Evolutionary conservation across 1,140 invertebrate species (phyloP).

Genomic region (Spodoptera frugiperda): DNA sequence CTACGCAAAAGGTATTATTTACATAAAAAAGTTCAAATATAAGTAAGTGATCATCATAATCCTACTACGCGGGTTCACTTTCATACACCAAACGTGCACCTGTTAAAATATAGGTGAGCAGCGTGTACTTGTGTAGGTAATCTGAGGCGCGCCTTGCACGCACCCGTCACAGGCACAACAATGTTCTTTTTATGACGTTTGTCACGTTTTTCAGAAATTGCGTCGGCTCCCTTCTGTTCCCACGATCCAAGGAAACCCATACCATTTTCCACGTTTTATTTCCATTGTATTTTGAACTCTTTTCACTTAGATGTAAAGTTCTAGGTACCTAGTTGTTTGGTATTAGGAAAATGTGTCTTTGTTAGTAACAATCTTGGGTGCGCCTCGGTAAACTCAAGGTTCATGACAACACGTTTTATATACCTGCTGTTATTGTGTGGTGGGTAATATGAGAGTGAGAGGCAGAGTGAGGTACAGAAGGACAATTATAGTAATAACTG

Average conservation of each 20-base stretch:
- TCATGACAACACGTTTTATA: constrained; percentile 50
- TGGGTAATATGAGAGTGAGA: constrained; percentile 25
- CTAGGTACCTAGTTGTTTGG: constrained; percentile 27
- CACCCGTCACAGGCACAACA: constrained; percentile 41
- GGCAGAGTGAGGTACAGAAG: background rate
- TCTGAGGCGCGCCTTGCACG: constrained; percentile 15
- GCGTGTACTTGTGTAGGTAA: constrained; percentile 15
- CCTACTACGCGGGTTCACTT: background rate
- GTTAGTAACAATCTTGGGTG: constrained; percentile 36
- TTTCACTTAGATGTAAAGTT: constrained; percentile 43
- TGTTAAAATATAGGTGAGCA: constrained; percentile 13
- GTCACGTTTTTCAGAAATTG: constrained; percentile 65
- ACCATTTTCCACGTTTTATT: constrained; percentile 24
- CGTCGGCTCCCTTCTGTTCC: constrained; percentile 48
- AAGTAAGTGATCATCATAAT: no score
- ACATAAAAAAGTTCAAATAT: no score
- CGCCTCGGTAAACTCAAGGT: constrained; percentile 50
- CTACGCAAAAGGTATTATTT: no score
- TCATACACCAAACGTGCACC: constrained; percentile 17
- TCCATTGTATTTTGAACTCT: constrained; percentile 53
- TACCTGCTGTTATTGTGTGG: constrained; percentile 36
- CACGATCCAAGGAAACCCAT: constrained; percentile 51
- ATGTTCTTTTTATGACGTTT: constrained; percentile 61
- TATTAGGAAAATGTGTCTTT: constrained; percentile 29
- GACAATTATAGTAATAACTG: constrained; percentile 19